Evolutionary conservation across 2,888 invertebrate genomes (phyloP).

Genomic region (Oeneis ivallda): DNA sequence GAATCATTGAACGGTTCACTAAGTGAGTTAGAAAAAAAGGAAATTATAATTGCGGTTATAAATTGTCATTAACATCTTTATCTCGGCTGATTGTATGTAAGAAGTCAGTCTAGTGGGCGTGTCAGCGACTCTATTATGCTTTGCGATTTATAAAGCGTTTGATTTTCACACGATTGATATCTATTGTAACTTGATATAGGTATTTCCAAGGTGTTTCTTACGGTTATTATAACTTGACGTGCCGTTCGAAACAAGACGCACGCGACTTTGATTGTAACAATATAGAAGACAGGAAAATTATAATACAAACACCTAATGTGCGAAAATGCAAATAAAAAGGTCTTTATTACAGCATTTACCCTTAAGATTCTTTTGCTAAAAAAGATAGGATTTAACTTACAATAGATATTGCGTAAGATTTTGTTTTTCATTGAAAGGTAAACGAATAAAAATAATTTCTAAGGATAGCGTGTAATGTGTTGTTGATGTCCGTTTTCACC

Average conservation of each 20-base stretch:
- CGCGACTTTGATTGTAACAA: slow-evolving; percentile 29
- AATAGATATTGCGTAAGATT: background rate
- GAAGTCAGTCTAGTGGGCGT: slow-evolving; percentile 30
- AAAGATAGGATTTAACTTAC: background rate
- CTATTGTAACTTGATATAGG: slow-evolving; percentile 37
- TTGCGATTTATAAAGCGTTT: slow-evolving; percentile 33
- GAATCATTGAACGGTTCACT: slow-evolving; percentile 10
- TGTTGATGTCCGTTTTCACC: no score
- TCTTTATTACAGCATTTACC: slow-evolving; percentile 6
- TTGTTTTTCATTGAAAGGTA: no score
- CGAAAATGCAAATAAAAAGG: slow-evolving; percentile 4
- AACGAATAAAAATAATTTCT: no score
- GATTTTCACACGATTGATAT: slow-evolving; percentile 40
- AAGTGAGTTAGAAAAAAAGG: slow-evolving; percentile 7
- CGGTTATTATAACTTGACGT: slow-evolving; percentile 29
- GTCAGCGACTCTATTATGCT: slow-evolving; percentile 29
- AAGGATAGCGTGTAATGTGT: no score
- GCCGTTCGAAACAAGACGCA: slow-evolving; percentile 31
- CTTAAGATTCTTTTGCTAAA: background rate
- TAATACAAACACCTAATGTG: no score
- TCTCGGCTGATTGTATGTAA: slow-evolving; percentile 30
- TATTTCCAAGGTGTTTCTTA: slow-evolving; percentile 31
- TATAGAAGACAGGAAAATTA: slow-evolving; percentile 17
- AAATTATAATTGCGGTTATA: slow-evolving; percentile 15
- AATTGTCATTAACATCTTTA: slow-evolving; percentile 22